phyloP scores from a whole-genome alignment of 2,888 invertebrate species.

The Rhingia rostrata region DNA sequence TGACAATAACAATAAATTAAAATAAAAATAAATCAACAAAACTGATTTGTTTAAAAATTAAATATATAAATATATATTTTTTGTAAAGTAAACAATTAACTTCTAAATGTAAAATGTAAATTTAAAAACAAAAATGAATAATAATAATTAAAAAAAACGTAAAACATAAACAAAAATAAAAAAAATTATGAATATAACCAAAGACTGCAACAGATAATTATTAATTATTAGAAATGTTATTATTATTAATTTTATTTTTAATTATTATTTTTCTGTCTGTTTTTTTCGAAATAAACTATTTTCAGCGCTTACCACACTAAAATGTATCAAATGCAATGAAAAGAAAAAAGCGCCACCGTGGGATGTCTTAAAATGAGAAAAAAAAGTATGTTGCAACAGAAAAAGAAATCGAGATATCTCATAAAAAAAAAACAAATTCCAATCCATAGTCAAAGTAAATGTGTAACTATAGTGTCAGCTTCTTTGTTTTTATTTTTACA shows the following conservation, averaged over 20 bases:
- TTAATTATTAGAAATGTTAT: constrained; percentile 83
- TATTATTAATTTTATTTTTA: constrained; percentile 76
- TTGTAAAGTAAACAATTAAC: constrained; percentile 62
- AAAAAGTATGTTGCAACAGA: not conserved
- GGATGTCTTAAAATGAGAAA: not conserved
- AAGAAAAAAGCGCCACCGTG: not conserved
- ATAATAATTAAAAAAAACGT: constrained; percentile 75
- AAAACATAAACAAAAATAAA: constrained; percentile 76
- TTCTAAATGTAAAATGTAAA: constrained; percentile 70
- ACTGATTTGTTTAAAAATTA: constrained; percentile 62
- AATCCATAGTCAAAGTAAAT: constrained; percentile 68
- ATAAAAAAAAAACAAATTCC: constrained; percentile 52
- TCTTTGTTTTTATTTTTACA: constrained; percentile 29
- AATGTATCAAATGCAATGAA: constrained; percentile 10
- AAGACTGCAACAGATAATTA: constrained; percentile 84
- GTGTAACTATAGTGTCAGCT: constrained; percentile 40
- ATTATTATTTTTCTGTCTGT: constrained; percentile 63
- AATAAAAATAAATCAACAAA: constrained; percentile 65
- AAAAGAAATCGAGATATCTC: constrained; percentile 13
- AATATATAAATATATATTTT: constrained; percentile 36
- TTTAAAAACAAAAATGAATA: constrained; percentile 53
- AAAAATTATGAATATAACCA: constrained; percentile 82
- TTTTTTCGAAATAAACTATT: constrained; percentile 33
- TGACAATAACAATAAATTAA: constrained; percentile 72
- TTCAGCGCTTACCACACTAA: constrained; percentile 36